phyloP scores from a whole-genome alignment of 2,113 vertebrate genomes.

The Rallus limicola region DNA sequence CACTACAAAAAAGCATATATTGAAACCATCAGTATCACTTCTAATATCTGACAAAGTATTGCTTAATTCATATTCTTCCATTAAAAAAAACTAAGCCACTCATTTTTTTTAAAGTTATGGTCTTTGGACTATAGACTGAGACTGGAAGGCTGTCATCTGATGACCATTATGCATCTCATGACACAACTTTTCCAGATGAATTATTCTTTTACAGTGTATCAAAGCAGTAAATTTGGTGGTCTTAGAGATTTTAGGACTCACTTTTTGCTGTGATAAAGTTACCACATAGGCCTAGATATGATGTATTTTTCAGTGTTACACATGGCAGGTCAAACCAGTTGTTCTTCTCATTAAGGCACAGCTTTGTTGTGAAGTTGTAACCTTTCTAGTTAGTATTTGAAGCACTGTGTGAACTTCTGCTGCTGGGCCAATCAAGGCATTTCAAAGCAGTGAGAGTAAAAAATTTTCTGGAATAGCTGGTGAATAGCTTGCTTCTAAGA shows the following conservation, averaged over 20 bases:
- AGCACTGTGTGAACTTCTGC: not conserved
- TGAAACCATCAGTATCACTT: not conserved
- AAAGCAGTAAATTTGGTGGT: not conserved
- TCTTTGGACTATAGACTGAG: fast-evolving
- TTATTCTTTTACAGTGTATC: not conserved
- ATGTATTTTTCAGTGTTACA: not conserved
- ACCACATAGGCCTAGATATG: no score
- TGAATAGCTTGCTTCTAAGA: not conserved
- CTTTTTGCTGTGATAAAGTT: not conserved
- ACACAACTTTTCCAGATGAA: not conserved
- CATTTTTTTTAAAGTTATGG: not conserved
- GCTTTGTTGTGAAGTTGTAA: not conserved
- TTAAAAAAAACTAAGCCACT: not conserved
- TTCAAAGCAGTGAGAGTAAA: not conserved
- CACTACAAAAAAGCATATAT: not conserved
- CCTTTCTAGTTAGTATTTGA: not conserved
- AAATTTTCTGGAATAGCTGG: not conserved
- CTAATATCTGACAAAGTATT: not conserved
- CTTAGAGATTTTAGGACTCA: not conserved
- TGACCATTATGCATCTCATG: not conserved
- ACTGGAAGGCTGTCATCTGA: not conserved
- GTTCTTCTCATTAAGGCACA: not conserved
- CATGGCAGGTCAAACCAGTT: not conserved
- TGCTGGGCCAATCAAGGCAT: not conserved
- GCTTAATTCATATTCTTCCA: not conserved